Evolutionary conservation across 2,888 invertebrate species (phyloP).

Genomic region (Zygogramma bicolorata): DNA sequence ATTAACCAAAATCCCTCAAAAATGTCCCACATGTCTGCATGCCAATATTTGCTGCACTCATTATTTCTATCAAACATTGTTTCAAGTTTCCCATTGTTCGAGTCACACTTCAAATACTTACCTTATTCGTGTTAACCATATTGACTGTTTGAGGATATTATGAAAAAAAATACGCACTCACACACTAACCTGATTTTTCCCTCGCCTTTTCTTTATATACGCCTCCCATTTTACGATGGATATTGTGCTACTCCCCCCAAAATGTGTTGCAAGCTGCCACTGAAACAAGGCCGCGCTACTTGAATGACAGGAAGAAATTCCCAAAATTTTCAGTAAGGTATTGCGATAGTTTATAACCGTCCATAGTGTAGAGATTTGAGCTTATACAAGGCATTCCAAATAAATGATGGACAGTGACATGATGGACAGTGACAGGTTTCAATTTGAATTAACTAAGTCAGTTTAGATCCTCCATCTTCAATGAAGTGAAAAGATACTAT

Average conservation of each 20-base stretch:
- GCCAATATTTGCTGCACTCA: neutral
- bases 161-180: constrained; percentile 42
- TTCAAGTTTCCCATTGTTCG: constrained; percentile 14
- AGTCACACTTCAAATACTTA: constrained; percentile 35
- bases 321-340: neutral
- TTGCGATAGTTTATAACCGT: neutral
- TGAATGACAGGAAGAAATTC: constrained; percentile 19
- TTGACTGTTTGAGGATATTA: constrained; percentile 42
- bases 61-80: neutral
- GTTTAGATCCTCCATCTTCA: too few relatives aligned
- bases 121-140: constrained; percentile 49
- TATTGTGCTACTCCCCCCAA: constrained; percentile 51
- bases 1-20: too few relatives aligned
- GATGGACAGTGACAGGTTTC: too few relatives aligned
- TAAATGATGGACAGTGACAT: too few relatives aligned
- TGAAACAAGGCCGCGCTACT: constrained; percentile 50
- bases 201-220: constrained; percentile 59
- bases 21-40: neutral
- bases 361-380: too few relatives aligned
- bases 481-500: too few relatives aligned
- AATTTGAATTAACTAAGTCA: too few relatives aligned
- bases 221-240: constrained; percentile 55
- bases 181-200: constrained; percentile 51
- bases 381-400: neutral
- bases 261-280: constrained; percentile 49